A percentile compares a stretch with the other conserved stretches of the same genome.
Evolutionary conservation across 1,140 invertebrate species (phyloP).

Genomic region (Camponotus pennsylvanicus): DNA sequence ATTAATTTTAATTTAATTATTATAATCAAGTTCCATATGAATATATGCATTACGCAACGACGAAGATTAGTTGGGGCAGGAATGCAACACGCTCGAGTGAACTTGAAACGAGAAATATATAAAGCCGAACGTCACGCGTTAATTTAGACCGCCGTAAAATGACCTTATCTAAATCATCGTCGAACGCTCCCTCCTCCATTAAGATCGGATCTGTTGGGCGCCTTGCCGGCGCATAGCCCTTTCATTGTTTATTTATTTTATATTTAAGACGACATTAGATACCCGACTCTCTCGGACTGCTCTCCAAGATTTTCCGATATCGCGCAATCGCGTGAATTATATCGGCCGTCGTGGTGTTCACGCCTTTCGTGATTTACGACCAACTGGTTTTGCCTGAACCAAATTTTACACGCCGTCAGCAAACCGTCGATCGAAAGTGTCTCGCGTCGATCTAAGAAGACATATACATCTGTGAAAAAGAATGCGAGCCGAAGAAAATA

Average conservation of each 20-base stretch:
- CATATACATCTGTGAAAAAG: background rate
- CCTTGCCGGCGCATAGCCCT: background rate
- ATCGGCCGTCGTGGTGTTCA: slow-evolving; percentile 56
- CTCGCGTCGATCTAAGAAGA: background rate
- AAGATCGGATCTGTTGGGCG: slow-evolving; percentile 21
- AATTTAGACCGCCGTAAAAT: slow-evolving; percentile 26
- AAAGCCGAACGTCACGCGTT: slow-evolving; percentile 9
- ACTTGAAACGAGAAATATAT: slow-evolving; percentile 34
- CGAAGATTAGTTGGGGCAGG: background rate
- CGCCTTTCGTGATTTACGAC: slow-evolving; percentile 69
- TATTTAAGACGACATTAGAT: slow-evolving; percentile 57
- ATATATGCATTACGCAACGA: slow-evolving; percentile 23
- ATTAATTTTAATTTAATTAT: slow-evolving; percentile 12
- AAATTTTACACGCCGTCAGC: slow-evolving; percentile 60
- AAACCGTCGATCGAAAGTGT: background rate
- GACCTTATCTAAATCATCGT: slow-evolving; percentile 67
- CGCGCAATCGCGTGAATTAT: slow-evolving; percentile 61
- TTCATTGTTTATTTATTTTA: slow-evolving; percentile 55
- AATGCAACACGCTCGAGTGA: slow-evolving; percentile 23
- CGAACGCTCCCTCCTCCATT: slow-evolving; percentile 23
- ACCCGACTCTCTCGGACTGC: background rate
- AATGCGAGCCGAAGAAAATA: background rate
- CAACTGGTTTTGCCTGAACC: slow-evolving; percentile 62
- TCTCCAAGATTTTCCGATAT: slow-evolving; percentile 57
- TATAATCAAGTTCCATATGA: background rate